Evolutionary conservation across 2,888 invertebrate species (phyloP).

Genomic region (Drosophila meridiana): DNA sequence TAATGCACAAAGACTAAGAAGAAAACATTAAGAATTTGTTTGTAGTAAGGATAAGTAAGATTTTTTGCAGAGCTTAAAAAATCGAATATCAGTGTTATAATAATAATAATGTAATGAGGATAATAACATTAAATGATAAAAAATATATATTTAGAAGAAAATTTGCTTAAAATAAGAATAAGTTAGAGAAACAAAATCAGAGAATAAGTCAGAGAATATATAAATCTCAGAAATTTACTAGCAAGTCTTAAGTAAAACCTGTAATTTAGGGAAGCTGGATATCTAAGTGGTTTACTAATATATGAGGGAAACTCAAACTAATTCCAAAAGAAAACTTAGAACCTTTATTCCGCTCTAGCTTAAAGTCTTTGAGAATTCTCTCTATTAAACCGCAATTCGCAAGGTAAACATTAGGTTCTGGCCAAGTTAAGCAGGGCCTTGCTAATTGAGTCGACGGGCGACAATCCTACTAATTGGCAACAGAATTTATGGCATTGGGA

Average conservation of each 20-base stretch:
- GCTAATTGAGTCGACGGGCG: conserved; percentile 54
- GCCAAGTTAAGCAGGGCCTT: not conserved
- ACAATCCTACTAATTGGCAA: conserved; percentile 60
- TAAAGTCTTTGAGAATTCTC: not conserved
- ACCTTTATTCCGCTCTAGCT: not conserved
- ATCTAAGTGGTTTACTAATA: not conserved
- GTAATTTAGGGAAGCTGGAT: too few species aligned
- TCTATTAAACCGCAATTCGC: conserved; percentile 20
- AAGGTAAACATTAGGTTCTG: not conserved
- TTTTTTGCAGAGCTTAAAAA: too few species aligned
- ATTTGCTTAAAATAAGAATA: not conserved
- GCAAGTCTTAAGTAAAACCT: not conserved
- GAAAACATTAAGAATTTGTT: too few species aligned
- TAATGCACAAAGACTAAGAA: too few species aligned
- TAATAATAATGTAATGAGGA: too few species aligned
- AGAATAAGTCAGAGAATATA: not conserved
- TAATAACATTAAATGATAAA: too few species aligned
- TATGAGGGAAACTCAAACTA: not conserved
- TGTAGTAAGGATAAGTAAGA: too few species aligned
- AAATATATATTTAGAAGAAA: too few species aligned
- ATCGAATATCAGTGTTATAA: too few species aligned
- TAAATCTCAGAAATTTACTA: not conserved
- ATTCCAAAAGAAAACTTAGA: not conserved
- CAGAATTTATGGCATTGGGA: conserved; percentile 68
- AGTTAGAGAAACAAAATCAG: not conserved